These are phyloP conservation scores for Rhamnusium bicolor DNA, from an alignment of 2,888 invertebrate genomes.

Conservation along the genomic window DNA sequence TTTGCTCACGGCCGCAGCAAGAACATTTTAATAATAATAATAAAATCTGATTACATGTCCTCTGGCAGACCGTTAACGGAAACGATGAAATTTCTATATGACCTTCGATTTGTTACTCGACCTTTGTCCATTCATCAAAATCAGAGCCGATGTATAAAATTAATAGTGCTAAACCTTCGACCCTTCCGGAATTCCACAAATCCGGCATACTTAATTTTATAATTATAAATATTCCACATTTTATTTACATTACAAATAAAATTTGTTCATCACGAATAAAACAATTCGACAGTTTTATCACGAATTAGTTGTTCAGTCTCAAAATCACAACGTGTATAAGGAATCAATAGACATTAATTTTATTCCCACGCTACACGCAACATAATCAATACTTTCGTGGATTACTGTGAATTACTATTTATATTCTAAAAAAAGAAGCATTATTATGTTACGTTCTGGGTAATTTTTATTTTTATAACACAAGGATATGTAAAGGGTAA, in stretches of 20 bases:
- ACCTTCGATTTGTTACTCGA: constrained; percentile 9
- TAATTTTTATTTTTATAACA: constrained; percentile 24
- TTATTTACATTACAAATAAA: neutral
- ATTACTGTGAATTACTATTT: constrained; percentile 15
- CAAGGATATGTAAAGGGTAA: constrained; percentile 1
- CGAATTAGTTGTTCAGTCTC: neutral
- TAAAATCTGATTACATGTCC: neutral
- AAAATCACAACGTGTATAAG: constrained; percentile 1
- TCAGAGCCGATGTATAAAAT: neutral
- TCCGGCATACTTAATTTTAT: neutral
- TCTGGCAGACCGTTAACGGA: neutral
- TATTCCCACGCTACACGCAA: constrained; percentile 21
- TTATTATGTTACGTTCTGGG: neutral
- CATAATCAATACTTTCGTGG: constrained; percentile 12
- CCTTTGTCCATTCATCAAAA: constrained; percentile 13
- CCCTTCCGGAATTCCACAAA: neutral
- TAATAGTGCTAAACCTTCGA: neutral
- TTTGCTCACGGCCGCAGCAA: too few relatives aligned
- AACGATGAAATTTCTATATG: constrained; percentile 1
- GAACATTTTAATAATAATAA: too few relatives aligned
- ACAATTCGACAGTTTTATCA: neutral
- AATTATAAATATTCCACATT: neutral
- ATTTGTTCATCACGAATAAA: neutral
- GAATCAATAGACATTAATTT: constrained; percentile 21
- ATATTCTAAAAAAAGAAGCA: neutral